phyloP scores from a whole-genome alignment of 1,140 invertebrate genomes.

The Apis dorsata region DNA sequence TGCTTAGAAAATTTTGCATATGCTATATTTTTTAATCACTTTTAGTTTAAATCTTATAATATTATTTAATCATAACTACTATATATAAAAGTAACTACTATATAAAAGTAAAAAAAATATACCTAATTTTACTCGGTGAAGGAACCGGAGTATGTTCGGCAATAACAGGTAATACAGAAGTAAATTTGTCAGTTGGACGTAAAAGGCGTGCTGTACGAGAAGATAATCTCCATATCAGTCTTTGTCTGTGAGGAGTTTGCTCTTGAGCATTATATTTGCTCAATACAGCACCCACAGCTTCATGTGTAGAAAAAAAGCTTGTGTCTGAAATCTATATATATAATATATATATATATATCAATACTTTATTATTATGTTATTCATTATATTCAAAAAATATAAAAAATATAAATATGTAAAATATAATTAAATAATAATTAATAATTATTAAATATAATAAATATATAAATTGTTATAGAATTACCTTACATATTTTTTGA shows the following conservation, averaged over 20 bases:
- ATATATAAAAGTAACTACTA: too few relatives aligned
- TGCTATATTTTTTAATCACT: too few relatives aligned
- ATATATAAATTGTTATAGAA: background rate
- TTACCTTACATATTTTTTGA: constrained; percentile 83
- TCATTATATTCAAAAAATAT: background rate
- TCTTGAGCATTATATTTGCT: constrained; percentile 86
- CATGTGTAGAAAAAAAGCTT: constrained; percentile 82
- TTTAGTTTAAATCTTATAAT: background rate
- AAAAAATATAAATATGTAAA: background rate
- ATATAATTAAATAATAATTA: background rate
- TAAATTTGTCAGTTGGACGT: constrained; percentile 87
- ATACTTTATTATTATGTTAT: background rate
- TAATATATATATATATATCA: background rate
- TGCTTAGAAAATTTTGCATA: too few relatives aligned
- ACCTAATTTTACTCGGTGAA: constrained; percentile 81
- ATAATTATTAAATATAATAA: background rate
- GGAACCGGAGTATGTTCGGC: constrained; percentile 83
- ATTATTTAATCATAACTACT: background rate
- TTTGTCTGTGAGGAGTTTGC: constrained; percentile 86
- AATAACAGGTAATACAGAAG: constrained; percentile 86
- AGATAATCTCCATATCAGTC: constrained; percentile 86
- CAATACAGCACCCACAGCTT: constrained; percentile 82
- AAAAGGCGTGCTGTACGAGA: constrained; percentile 85
- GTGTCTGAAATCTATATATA: constrained; percentile 83
- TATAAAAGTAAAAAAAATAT: constrained; percentile 13